Evolutionary conservation across 2,888 invertebrate species (phyloP), one percentile per base, ranked within the genome.

Genomic region (Sminthurinus aureus): DNA sequence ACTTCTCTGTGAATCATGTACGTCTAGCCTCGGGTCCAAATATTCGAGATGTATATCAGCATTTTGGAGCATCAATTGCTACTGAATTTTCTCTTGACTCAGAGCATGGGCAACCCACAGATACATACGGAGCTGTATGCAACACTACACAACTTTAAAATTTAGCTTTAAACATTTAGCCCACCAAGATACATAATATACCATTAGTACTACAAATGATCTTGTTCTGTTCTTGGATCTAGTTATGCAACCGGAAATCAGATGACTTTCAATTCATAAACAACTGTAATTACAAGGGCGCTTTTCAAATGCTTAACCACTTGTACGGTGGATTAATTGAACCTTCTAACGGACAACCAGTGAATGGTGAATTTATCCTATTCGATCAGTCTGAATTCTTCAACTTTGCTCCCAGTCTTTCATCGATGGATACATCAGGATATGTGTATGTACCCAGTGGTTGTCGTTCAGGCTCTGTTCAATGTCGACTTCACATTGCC

Each of bases 231-330:
- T n/a, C n/a, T n/a, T n/a, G n/a, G n/a, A n/a, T n/a, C n/a, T n/a
- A n/a, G n/a, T n/a, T n/a, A n/a, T n/a, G n/a, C 79, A 79, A 81
- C 12, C 9, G 24, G 79, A 20, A 86, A 85, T 84, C 83, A 82
- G 24, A 67, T 8, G 67, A 50, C 20, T 82, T 58, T 22, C 87
- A 87, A 26, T 85, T 85, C 79, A 89, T 89, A 82, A 89, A 89
- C 85, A 88, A 89, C 79, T 90, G 90, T 79, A 87, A 88, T 78
- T 90, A 89, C 85, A 86, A 88, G 38, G 89, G 89, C 0, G 90
- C 89, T 15, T 90, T 84, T 82, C 88, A 89, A 24, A 87, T 89
- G 81, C 85, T 89, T 38, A 89, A 89, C 82, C 86, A 88, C 82
- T 84, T 90, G 12, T 89, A 89, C 82, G 89, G 87, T 8, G 88